A percentile compares a stretch with the other conserved stretches of the same genome.
phyloP scores from a whole-genome alignment of 2,888 invertebrate genomes.

The Polia nebulosa region DNA sequence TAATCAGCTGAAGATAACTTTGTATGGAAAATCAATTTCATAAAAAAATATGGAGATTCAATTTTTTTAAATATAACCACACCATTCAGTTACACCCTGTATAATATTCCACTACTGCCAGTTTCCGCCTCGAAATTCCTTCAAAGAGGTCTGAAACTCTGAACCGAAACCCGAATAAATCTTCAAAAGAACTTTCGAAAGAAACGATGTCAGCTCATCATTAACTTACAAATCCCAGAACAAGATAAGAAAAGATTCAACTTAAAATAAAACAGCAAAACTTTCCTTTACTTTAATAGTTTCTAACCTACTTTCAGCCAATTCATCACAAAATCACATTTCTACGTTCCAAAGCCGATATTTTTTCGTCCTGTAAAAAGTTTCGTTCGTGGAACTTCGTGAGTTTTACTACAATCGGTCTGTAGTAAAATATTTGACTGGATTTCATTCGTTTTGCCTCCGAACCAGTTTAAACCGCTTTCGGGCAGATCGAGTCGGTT shows the following conservation, averaged over 20 bases:
- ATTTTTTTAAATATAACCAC: no score
- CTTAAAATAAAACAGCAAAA: slow-evolving; percentile 41
- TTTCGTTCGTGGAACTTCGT: slow-evolving; percentile 40
- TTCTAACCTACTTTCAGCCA: slow-evolving; percentile 44
- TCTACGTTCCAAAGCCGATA: slow-evolving; percentile 37
- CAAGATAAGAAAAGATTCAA: slow-evolving; percentile 28
- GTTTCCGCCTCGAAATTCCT: no score
- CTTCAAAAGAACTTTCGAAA: neutral
- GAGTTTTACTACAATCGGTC: slow-evolving; percentile 47
- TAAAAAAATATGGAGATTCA: no score
- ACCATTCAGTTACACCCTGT: no score
- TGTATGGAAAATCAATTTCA: no score
- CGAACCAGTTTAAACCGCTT: slow-evolving; percentile 48
- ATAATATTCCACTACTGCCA: no score
- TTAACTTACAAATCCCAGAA: slow-evolving; percentile 15
- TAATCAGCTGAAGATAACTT: no score
- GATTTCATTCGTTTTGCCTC: slow-evolving; percentile 41
- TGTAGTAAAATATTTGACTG: slow-evolving; percentile 54
- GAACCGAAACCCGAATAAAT: no score
- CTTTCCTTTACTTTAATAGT: slow-evolving; percentile 52
- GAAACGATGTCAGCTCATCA: neutral
- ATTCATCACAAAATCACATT: slow-evolving; percentile 63
- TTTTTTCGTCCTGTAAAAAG: slow-evolving; percentile 50
- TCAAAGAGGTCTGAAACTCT: no score
- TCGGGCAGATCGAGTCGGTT: slow-evolving; percentile 41